A percentile compares a stretch with the other conserved stretches of the same genome.
These are phyloP conservation scores for Teinopalpus imperialis DNA, from an alignment of 2,888 invertebrate genomes.

Conservation along the genomic window DNA sequence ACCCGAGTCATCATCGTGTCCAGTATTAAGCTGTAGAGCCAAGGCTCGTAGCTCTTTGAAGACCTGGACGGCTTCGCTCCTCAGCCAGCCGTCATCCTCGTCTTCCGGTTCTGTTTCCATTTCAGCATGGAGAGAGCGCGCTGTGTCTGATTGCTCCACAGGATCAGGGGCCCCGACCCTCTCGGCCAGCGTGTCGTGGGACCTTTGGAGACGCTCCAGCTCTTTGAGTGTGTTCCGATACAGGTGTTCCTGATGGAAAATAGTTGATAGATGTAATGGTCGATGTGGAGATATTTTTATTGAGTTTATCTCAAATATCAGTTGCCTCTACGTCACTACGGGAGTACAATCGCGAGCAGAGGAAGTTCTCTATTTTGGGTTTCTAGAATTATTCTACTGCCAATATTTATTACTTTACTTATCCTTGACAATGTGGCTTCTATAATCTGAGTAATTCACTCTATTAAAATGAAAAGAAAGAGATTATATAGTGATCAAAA, in stretches of 20 bases:
- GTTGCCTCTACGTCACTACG: too few species aligned
- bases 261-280: too few species aligned
- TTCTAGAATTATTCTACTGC: too few species aligned
- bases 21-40: constrained; percentile 87
- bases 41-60: constrained; percentile 88
- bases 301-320: too few species aligned
- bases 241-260: constrained; percentile 67
- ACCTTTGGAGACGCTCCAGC: constrained; percentile 86
- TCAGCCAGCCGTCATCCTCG: constrained; percentile 81
- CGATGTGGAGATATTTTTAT: too few species aligned
- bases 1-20: constrained; percentile 89
- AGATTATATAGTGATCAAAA: too few species aligned
- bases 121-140: constrained; percentile 92
- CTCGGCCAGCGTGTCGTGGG: constrained; percentile 87
- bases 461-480: too few species aligned
- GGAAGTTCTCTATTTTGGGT: too few species aligned
- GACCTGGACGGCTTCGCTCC: constrained; percentile 85
- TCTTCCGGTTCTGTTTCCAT: constrained; percentile 90
- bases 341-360: too few species aligned
- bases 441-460: too few species aligned
- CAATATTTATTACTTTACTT: too few species aligned
- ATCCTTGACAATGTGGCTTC: too few species aligned
- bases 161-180: constrained; percentile 84
- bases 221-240: constrained; percentile 83
- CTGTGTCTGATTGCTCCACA: constrained; percentile 63